These are phyloP conservation scores for Planiliza haematocheilus DNA, from an alignment of 2,113 vertebrate genomes.

Conservation along the genomic window DNA sequence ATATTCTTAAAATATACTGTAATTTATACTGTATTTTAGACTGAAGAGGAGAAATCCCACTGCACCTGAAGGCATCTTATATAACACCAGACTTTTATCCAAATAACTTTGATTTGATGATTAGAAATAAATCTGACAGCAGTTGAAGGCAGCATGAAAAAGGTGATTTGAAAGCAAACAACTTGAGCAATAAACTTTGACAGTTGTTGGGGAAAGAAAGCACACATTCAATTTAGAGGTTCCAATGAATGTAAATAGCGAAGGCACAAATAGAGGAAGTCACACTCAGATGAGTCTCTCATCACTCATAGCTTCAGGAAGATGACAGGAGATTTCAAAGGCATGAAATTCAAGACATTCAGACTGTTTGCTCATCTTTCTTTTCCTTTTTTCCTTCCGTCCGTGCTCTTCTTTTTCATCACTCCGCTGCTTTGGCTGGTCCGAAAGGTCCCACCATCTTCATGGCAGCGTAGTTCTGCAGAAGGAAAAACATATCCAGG, in stretches of 20 bases:
- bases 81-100: not conserved
- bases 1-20: too few species aligned
- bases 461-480: conserved; percentile 96
- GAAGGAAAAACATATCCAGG: not conserved
- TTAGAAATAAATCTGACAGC: conserved; percentile 1
- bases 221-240: too few species aligned
- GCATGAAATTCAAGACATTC: too few species aligned
- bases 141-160: conserved; percentile 39
- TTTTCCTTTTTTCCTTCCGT: not conserved
- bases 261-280: not conserved
- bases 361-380: not conserved
- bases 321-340: not conserved
- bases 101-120: not conserved
- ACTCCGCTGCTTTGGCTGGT: conserved; percentile 57
- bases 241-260: too few species aligned
- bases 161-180: conserved; percentile 2
- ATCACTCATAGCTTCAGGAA: not conserved
- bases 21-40: too few species aligned
- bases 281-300: not conserved
- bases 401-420: conserved; percentile 8
- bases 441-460: conserved; percentile 94
- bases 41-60: not conserved
- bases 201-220: too few species aligned
- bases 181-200: not conserved
- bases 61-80: conserved; percentile 20